Evolutionary conservation across 2,888 invertebrate genomes (phyloP).

Genomic region (Sclerodermus sp.): DNA sequence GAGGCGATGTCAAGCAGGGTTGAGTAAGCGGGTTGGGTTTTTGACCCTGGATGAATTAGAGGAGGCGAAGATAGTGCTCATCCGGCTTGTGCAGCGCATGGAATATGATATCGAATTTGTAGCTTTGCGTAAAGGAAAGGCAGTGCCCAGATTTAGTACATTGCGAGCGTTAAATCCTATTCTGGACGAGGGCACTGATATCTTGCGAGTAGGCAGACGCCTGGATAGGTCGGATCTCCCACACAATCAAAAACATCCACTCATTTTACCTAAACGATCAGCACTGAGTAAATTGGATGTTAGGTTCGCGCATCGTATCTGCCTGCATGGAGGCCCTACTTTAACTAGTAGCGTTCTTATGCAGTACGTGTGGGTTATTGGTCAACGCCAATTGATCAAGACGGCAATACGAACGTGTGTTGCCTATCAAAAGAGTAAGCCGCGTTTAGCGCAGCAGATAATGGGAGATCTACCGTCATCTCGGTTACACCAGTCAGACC

Average conservation of each 20-base stretch:
- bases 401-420: too few species aligned
- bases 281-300: background rate
- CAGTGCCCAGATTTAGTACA: too few species aligned
- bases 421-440: background rate
- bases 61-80: too few species aligned
- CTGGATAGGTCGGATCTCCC: background rate
- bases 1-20: too few species aligned
- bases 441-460: background rate
- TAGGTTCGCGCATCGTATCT: background rate
- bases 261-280: background rate
- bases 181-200: background rate
- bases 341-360: background rate
- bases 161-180: background rate
- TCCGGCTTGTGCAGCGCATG: too few species aligned
- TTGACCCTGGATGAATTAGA: too few species aligned
- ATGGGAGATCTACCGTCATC: conserved; percentile 1
- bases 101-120: too few species aligned
- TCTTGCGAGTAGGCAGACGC: conserved; percentile 1
- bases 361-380: background rate
- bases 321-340: background rate
- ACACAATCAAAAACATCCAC: background rate
- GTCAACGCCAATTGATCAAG: background rate
- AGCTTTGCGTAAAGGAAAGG: too few species aligned
- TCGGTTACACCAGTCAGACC: conserved; percentile 2
- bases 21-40: too few species aligned